These are phyloP conservation scores for Tringa solitaria DNA, from an alignment of 2,113 vertebrate species.

Conservation along the genomic window DNA sequence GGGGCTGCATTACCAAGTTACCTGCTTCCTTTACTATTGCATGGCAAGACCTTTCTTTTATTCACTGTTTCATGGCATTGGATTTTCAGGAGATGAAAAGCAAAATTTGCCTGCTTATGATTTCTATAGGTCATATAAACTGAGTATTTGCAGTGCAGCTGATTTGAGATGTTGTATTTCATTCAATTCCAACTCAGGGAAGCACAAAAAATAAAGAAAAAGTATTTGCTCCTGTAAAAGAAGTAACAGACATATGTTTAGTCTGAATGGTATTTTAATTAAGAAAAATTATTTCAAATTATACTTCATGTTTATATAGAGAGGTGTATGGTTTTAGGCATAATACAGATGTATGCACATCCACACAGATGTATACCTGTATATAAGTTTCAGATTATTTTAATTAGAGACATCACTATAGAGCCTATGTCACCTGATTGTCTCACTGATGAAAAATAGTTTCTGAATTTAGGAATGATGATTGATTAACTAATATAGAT, in stretches of 20 bases:
- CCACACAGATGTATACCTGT: not conserved
- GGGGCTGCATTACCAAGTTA: not conserved
- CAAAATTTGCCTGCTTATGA: not conserved
- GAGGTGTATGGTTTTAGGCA: not conserved
- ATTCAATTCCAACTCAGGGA: not conserved
- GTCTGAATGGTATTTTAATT: not conserved
- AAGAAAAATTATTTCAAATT: not conserved
- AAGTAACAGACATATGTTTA: not conserved
- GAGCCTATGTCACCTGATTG: not conserved
- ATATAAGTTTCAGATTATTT: not conserved
- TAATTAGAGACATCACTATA: not conserved
- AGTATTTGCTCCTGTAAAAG: not conserved
- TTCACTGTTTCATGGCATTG: not conserved
- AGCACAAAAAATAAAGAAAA: not conserved
- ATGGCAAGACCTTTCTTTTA: not conserved
- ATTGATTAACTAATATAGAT: not conserved
- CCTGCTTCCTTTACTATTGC: not conserved
- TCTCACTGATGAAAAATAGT: not conserved
- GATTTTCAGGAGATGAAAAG: not conserved
- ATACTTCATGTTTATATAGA: not conserved
- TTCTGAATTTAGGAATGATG: not conserved
- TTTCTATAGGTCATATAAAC: not conserved
- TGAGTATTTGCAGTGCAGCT: not conserved
- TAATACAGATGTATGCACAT: not conserved
- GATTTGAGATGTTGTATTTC: not conserved